Conservation (phyloP, 1,140 invertebrate species). For the Achroia grisella region DNA sequence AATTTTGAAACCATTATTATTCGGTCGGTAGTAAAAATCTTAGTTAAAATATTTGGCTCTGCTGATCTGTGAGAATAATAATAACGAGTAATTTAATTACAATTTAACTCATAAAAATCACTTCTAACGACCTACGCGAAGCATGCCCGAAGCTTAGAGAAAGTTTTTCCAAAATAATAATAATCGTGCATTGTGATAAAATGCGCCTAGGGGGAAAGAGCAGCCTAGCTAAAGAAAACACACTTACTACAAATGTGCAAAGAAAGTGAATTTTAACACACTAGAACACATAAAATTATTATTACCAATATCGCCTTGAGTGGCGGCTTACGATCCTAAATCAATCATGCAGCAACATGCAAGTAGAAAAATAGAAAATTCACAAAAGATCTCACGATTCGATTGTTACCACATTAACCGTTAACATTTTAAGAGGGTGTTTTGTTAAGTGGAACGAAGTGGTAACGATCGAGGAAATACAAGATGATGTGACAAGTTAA, state of each 20-base stretch:
- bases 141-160: constrained; percentile 71
- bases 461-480: constrained; percentile 53
- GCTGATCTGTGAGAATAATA: neutral
- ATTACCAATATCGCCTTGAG: constrained; percentile 69
- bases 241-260: constrained; percentile 69
- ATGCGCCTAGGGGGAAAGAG: constrained; percentile 67
- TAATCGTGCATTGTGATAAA: constrained; percentile 72
- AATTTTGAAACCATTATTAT: no score
- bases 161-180: constrained; percentile 63
- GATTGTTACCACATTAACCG: constrained; percentile 42
- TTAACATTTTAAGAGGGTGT: constrained; percentile 18
- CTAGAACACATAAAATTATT: constrained; percentile 46
- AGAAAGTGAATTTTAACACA: constrained; percentile 67
- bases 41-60: no score
- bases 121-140: constrained; percentile 60
- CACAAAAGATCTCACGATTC: constrained; percentile 32
- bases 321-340: constrained; percentile 68
- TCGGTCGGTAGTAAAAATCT: no score
- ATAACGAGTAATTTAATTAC: neutral
- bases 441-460: constrained; percentile 24
- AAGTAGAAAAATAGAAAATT: constrained; percentile 62
- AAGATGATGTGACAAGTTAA: constrained; percentile 44
- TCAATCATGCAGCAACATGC: constrained; percentile 66
- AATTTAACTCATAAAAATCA: constrained; percentile 11
- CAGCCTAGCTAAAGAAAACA: constrained; percentile 70